Base-by-base conservation (phyloP, 1,140 invertebrate genomes). In the Eupristina koningsbergeri region DNA sequence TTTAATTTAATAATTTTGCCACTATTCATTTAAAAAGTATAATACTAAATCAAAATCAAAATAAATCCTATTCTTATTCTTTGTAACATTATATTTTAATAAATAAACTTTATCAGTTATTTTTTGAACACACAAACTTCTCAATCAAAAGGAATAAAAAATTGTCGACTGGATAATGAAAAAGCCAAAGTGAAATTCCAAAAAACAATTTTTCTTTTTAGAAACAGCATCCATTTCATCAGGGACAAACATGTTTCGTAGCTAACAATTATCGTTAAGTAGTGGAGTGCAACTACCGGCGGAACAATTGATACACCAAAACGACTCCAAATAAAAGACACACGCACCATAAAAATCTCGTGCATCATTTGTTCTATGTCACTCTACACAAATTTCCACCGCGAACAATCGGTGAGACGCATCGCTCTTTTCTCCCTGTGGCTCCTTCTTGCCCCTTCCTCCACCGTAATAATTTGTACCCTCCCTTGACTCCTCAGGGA, bases 341-440 rank as follows among this genome's bases (percentile, higher is more conserved):
- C 78, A 26, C 22, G 29, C 78, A 19, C 2, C 7, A 26, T 19
- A 64, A 64, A 82, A 82, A 71, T 83, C 63, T 39, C 63, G 45
- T 77, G 86, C 87, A 86, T 89, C 89, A 89, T 90, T 90, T 88
- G 86, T 88, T 87, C 86, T 80, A 85, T 83, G 87, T 89, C 85
- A 74, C 78, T 82, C 73, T 87, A 88, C 89, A 87, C 89, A 88
- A 87, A 82, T 84, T 81, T 84, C 86, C 63, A 86, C 87, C 88
- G 87, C 87, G 87, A 89, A 90, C 89, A 89, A 90, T 91, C 88
- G 88, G 87, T 86, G 87, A 89, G 89, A 87, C 71, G 69, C 74
- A 47, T 74, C 41, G 67, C 31, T 47, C 39, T 34, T 61, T 80
- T 26, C 15, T 31, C 78, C 39, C 74, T 22, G 39, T 79, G 1